These are phyloP conservation scores for Pogonocichla stellata DNA, from an alignment of 2,113 vertebrate species.

Conservation along the genomic window DNA sequence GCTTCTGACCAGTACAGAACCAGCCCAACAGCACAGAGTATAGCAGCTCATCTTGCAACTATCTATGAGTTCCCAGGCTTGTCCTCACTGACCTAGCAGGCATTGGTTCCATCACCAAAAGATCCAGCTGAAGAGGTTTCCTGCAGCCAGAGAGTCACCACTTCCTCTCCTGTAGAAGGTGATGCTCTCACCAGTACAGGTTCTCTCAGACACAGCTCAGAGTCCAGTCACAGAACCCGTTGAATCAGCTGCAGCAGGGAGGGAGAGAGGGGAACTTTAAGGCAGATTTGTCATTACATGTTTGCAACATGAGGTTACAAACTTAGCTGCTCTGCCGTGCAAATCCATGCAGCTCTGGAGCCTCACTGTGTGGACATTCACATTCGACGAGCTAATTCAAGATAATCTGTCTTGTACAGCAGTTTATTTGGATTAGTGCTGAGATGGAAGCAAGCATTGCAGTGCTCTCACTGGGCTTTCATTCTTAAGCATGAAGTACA, in stretches of 20 bases:
- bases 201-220: neutral
- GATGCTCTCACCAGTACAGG: neutral
- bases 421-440: neutral
- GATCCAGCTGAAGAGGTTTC: neutral
- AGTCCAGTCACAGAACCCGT: neutral
- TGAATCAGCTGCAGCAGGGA: neutral
- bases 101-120: neutral
- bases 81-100: neutral
- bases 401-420: neutral
- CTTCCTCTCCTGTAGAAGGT: neutral
- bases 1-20: neutral
- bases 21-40: neutral
- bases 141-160: neutral
- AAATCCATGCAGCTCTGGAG: neutral
- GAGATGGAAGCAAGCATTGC: neutral
- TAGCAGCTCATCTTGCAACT: neutral
- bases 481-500: neutral
- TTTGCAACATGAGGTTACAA: neutral
- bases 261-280: neutral
- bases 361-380: neutral
- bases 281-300: neutral
- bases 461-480: neutral
- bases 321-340: neutral
- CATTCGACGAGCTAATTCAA: neutral
- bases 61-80: neutral